These are phyloP conservation scores for Gambelia wislizenii DNA, from an alignment of 2,797 vertebrate species.

Conservation along the genomic window DNA sequence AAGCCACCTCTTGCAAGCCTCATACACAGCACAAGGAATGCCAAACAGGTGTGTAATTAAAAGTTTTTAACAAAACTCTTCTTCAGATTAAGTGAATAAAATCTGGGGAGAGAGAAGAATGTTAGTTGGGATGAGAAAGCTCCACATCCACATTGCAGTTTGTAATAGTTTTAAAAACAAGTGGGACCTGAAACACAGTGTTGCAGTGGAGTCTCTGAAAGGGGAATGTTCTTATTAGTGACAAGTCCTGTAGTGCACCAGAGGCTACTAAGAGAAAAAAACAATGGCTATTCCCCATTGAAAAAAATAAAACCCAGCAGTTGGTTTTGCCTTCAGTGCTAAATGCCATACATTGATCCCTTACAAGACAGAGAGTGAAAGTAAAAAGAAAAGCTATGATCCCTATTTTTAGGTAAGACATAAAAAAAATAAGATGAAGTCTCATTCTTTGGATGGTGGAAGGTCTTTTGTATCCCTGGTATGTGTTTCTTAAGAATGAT, in stretches of 20 bases:
- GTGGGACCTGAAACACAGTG: not conserved
- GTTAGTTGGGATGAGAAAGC: not conserved
- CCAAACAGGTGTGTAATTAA: constrained; percentile 87
- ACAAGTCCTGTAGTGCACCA: not conserved
- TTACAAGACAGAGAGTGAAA: not conserved
- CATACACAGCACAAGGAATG: constrained; percentile 87
- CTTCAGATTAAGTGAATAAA: not conserved
- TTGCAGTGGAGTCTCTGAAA: not conserved
- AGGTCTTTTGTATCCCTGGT: not conserved
- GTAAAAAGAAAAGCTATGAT: not conserved
- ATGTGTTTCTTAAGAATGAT: not conserved
- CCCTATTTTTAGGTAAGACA: not conserved
- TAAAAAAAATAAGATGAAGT: not conserved
- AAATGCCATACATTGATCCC: too few relatives aligned
- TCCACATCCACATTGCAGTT: not conserved
- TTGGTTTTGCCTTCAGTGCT: too few relatives aligned
- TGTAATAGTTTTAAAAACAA: not conserved
- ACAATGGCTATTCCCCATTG: not conserved
- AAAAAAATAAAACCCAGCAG: not conserved
- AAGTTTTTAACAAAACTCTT: not conserved
- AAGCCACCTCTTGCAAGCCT: constrained; percentile 93
- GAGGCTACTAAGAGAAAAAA: not conserved
- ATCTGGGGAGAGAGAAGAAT: too few relatives aligned
- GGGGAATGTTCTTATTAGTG: not conserved
- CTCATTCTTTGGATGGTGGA: not conserved